Evolutionary conservation across 2,113 vertebrate species (phyloP), one percentile per base, ranked within the genome.

Genomic region (Cyprinus carpio): DNA sequence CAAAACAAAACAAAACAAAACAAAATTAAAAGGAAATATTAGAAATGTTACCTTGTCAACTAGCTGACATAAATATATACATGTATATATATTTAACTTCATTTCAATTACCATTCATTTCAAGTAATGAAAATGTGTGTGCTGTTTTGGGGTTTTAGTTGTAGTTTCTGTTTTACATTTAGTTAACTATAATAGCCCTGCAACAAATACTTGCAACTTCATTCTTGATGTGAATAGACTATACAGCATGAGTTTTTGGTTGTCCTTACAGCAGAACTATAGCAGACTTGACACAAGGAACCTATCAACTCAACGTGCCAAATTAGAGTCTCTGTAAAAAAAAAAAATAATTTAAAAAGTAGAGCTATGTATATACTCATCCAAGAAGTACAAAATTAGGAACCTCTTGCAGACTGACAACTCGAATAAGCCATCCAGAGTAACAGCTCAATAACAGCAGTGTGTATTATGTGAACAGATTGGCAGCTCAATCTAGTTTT

Each of bases 401-500:
- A 27, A 64, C 77, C 56, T 60, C 31, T 80, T 62, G 54, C 77
- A 18, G 12, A 25, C 23, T 58, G 56, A 80, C 77, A 80, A 7
- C 31, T 18, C 1, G 34, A 62, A 62, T 25, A 80, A 64, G 76
- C 77, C 34, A 43, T 80, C 34, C 27, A 51, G 51, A 82, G 81
- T 79, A 87, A 15, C 4, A 80, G 27, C 34, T 29, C 74, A 40
- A 10, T 56, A 43, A 75, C 72, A 75, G 37, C 43, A 65, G 31
- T 77, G 12, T 87, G 11, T 75, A 81, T 16, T n/a, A 75, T 67
- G 67, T 82, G 56, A 67, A 78, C 54, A 43, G 54, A 34, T 60
- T 74, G 54, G 49, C 58, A 85, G 81, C 76, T 81, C 43, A 72
- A 78, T 83, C 81, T 51, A 58, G 85, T 51, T 65, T 60, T 56